Evolutionary conservation across 2,797 vertebrate genomes (phyloP), one percentile per base, ranked within the genome.

Genomic region (Myripristis jacobus): DNA sequence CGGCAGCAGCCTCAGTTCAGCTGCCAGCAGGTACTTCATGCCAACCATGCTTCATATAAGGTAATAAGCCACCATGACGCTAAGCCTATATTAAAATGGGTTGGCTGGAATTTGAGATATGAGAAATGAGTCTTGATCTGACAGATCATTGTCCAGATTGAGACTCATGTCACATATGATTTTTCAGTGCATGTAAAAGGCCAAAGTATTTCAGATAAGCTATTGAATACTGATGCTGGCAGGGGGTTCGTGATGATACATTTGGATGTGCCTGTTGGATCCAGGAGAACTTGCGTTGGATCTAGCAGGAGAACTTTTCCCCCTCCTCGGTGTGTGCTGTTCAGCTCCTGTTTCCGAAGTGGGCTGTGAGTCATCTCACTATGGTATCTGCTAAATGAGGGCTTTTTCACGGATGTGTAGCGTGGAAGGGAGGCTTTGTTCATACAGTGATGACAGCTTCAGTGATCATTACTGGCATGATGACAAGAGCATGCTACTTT

Each of bases 1-100:
- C 46, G 29, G 77, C 72, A 76, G 75, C 78, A 80, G 87, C 80
- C 78, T 87, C 82, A 84, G 81, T 87, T 87, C 75, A 51, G 86
- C 86, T 91, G 87, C 89, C 91, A 91, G 85, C 84, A 85, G 81
- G 75, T 82, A 50, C 81, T 71, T 75, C 65, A 80, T 84, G 84
- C 83, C 89, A 91, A n/a, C 71, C 73, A 47, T 59, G 65, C 73
- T 58, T 62, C 75, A 83, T 61, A 83, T 68, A 74, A 79, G 86
- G 79, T 87, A 87, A 84, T 82, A 89, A 81, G 79, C 79, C 60
- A 56, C 57, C 47, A 36, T 74, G 77, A 89, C 82, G 73, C 75
- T 76, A 77, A 85, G 85, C 76, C 71, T 68, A 67, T 60, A 65
- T 80, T 75, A 72, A 79, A 78, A 66, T 29, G 41, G 56, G 44